Evolutionary conservation across 2,888 invertebrate genomes (phyloP), one percentile per base, ranked within the genome.

Genomic region (Carcina quercana): DNA sequence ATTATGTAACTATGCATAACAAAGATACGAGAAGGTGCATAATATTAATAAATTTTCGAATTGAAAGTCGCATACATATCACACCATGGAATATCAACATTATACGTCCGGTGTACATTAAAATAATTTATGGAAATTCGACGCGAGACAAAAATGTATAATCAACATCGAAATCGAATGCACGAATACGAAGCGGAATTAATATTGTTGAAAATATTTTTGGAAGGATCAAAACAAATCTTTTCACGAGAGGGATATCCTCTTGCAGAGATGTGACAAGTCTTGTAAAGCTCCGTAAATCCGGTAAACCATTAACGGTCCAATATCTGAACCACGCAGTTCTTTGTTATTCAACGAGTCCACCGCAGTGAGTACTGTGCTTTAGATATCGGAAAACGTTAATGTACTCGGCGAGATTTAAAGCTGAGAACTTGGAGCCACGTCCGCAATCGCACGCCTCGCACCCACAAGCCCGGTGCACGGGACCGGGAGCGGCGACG

Each of bases 311-410:
- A 78, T 79, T 80, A 76, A 69, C 56, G 64, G 57, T 66, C 56
- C 69, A 69, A 75, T 75, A 74, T 71, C 69, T 70, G 60, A 70
- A 65, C 59, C 60, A 70, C 69, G 62, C 72, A 72, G 66, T 74
- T 78, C 74, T 80, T 82, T 82, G 74, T 76, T 73, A 79, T 76
- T 75, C 69, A 63, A 66, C 65, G 59, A 65, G 71, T 72, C 71
- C 59, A 61, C 53, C 54, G 52, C 53, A 50, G 64, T 58, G 65
- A 69, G 67, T 62, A 64, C 69, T 69, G 59, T 64, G 69, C 73
- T 73, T 72, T 70, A 70, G 73, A 68, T 79, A 79, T 79, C 73
- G 78, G 71, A 74, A 78, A 78, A 79, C 72, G 72, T 70, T 79
- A 78, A 78, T 78, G 74, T 74, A 69, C 62, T 70, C 63, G 43